Conservation (phyloP, 2,888 invertebrate genomes). For the Apamea crenata region DNA sequence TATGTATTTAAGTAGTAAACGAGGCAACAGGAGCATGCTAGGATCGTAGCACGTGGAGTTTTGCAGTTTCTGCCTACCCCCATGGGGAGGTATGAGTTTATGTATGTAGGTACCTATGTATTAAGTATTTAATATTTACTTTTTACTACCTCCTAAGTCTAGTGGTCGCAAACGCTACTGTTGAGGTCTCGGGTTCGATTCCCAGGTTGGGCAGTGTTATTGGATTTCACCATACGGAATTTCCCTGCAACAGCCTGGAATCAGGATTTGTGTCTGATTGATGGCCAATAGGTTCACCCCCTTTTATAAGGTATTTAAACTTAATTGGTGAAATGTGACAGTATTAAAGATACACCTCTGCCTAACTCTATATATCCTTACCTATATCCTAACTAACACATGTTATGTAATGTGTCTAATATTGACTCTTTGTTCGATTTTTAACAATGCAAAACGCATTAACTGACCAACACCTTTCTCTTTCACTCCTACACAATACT, state of each 20-base stretch:
- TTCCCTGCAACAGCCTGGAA: neutral
- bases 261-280: neutral
- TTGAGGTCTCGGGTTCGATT: neutral
- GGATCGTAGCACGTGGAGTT: too few species aligned
- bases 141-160: too few species aligned
- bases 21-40: too few species aligned
- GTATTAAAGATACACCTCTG: too few species aligned
- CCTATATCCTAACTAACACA: too few species aligned
- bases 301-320: neutral
- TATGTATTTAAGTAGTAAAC: neutral
- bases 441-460: neutral
- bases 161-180: neutral
- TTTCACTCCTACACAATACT: neutral
- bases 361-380: too few species aligned
- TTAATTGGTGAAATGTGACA: neutral
- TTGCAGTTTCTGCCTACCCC: too few species aligned
- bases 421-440: neutral
- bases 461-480: constrained; percentile 41
- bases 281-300: neutral
- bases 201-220: neutral
- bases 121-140: neutral
- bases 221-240: neutral
- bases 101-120: too few species aligned
- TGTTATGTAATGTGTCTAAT: neutral
- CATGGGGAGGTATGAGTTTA: too few species aligned